These are phyloP conservation scores for Trachelus iudaicus DNA, from an alignment of 2,888 invertebrate genomes.

Conservation along the genomic window DNA sequence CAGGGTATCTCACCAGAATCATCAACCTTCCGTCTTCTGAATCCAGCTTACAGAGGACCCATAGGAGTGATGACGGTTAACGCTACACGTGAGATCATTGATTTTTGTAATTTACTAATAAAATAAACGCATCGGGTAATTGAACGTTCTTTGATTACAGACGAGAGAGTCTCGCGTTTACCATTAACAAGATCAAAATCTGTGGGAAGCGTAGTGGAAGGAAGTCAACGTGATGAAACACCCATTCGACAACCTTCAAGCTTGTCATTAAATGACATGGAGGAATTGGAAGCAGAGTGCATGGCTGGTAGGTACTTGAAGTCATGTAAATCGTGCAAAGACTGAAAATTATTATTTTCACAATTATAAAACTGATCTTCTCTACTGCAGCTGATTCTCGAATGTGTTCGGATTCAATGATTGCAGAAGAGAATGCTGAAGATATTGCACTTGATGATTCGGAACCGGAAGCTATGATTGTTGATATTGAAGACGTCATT, in stretches of 20 bases:
- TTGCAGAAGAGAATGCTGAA: constrained; percentile 42
- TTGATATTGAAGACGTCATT: constrained; percentile 84
- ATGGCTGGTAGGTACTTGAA: neutral
- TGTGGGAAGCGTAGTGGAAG: constrained; percentile 77
- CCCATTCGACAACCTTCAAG: constrained; percentile 75
- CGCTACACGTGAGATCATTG: constrained; percentile 12
- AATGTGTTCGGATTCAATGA: constrained; percentile 45
- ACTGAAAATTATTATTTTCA: constrained; percentile 2
- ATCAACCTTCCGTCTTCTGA: constrained; percentile 84
- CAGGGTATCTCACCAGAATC: constrained; percentile 86
- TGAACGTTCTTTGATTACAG: constrained; percentile 20
- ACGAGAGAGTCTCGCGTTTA: constrained; percentile 24
- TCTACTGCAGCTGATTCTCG: constrained; percentile 44
- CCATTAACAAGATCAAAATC: constrained; percentile 79
- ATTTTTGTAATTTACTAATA: neutral
- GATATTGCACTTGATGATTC: constrained; percentile 54
- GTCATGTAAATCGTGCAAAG: neutral
- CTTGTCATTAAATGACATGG: constrained; percentile 78
- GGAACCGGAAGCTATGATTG: constrained; percentile 80
- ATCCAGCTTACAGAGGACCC: constrained; percentile 62
- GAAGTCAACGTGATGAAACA: constrained; percentile 66
- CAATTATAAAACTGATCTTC: neutral
- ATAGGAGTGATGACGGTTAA: constrained; percentile 9
- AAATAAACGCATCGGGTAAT: neutral
- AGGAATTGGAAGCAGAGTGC: constrained; percentile 71